Evolutionary conservation across 2,797 vertebrate genomes (phyloP), one percentile per base, ranked within the genome.

Genomic region (Dicrostonyx torquatus): DNA sequence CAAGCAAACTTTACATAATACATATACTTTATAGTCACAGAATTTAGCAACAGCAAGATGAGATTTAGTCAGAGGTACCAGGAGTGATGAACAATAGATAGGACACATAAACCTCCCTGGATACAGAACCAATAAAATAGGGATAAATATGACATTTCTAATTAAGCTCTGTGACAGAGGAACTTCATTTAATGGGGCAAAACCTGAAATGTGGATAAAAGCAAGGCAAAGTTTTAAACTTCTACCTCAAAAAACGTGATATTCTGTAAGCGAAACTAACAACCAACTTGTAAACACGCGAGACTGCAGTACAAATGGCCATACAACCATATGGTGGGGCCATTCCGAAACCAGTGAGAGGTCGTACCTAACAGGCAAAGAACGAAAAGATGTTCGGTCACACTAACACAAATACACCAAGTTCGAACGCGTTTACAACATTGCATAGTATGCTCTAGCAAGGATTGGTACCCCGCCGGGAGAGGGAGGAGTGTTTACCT

Each of bases 401-500:
- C 18, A 15, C 7, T 43, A 37, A 68, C 48, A 58, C 58, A n/a
- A 37, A 34, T 14, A 15, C 13, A 40, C 1, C 4, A 58, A 40
- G 55, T 48, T 22, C 7, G 53, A 45, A 62, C 2, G 78, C 13
- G 40, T 86, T 58, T 43, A 60, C 68, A 43, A 37, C 29, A 8
- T 12, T 37, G 73, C 37, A n/a, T 6, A 24, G 53, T 15, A 45
- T 6, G 72, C 55, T 45, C 70, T 66, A 31, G 17, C 3, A 60
- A 50, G 5, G n/a, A 1, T 11, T 0, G 11, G 8, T 4, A 40
- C 20, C 48, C 48, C 5, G 17, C 22, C 2, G 34, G 64, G 45
- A 14, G 1, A 4, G 2, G 1, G 37, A 20, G 0, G 43, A 26
- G 14, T 14, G 73, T 62, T 73, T 73, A 99, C 99, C 99, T 93